Conservation (phyloP, 1,140 invertebrate genomes). For the Sminthurides bifidus region DNA sequence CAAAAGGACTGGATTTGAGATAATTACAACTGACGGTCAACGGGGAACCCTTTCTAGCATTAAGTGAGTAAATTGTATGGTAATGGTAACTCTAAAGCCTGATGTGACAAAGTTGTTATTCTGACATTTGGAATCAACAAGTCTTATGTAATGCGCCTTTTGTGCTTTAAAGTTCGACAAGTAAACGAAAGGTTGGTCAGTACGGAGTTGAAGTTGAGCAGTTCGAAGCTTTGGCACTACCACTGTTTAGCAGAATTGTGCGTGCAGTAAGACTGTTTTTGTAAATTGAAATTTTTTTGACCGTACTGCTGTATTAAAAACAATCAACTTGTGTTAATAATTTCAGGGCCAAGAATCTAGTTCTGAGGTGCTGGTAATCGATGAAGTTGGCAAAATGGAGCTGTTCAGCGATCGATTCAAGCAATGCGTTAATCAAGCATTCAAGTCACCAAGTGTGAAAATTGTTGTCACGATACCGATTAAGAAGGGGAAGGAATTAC, state of each 20-base stretch:
- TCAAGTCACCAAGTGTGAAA: constrained; percentile 32
- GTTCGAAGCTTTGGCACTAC: constrained; percentile 46
- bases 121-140: too few species aligned
- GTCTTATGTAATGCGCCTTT: too few species aligned
- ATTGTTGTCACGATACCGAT: constrained; percentile 48
- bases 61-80: too few species aligned
- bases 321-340: not conserved
- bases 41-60: too few species aligned
- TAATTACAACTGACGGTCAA: too few species aligned
- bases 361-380: constrained; percentile 41
- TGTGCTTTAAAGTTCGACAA: not conserved
- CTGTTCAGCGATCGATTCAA: constrained; percentile 47
- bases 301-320: not conserved
- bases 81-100: too few species aligned
- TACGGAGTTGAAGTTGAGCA: constrained; percentile 41
- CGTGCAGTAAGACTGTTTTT: too few species aligned
- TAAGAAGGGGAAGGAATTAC: constrained; percentile 37
- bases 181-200: not conserved
- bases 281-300: not conserved
- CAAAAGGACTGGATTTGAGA: too few species aligned
- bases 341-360: constrained; percentile 24
- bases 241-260: constrained; percentile 36
- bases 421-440: constrained; percentile 35
- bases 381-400: constrained; percentile 61
- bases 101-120: too few species aligned